Evolutionary conservation across 2,797 vertebrate species (phyloP).

Genomic region (Myotis vivesi): DNA sequence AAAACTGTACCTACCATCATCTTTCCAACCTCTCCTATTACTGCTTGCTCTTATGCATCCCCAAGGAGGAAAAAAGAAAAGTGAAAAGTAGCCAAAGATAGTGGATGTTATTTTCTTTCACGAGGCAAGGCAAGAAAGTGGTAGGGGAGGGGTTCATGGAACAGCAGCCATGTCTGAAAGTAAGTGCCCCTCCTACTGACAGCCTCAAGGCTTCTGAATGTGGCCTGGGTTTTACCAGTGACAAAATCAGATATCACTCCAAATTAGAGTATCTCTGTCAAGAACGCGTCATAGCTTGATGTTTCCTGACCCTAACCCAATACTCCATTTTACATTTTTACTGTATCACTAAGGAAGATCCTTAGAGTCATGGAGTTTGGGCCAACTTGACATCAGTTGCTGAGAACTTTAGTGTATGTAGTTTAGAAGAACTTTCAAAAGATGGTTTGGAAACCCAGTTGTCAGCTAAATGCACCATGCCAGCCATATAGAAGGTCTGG

Average conservation of each 20-base stretch:
- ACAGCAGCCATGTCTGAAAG: background rate
- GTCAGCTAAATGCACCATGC: background rate
- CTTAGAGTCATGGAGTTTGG: background rate
- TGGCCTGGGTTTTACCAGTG: background rate
- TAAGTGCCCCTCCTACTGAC: background rate
- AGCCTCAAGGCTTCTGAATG: background rate
- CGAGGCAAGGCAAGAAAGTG: background rate
- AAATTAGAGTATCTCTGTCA: background rate
- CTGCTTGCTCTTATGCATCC: background rate
- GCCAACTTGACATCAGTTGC: background rate
- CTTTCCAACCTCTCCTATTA: background rate
- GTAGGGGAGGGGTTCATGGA: background rate
- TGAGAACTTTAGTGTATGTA: background rate
- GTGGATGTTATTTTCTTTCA: background rate
- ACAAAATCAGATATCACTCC: background rate
- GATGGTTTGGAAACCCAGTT: background rate
- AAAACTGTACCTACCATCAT: background rate
- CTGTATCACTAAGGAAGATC: background rate
- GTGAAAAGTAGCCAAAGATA: background rate
- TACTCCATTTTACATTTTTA: constrained; percentile 10
- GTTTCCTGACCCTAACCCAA: background rate
- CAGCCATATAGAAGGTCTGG: background rate
- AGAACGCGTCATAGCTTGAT: background rate
- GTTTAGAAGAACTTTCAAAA: constrained; percentile 37
- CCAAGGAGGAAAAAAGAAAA: background rate